A percentile compares a stretch with the other conserved stretches of the same genome.
These are phyloP conservation scores for Sarotherodon lohbergeri DNA, from an alignment of 2,113 vertebrate genomes.

Conservation along the genomic window DNA sequence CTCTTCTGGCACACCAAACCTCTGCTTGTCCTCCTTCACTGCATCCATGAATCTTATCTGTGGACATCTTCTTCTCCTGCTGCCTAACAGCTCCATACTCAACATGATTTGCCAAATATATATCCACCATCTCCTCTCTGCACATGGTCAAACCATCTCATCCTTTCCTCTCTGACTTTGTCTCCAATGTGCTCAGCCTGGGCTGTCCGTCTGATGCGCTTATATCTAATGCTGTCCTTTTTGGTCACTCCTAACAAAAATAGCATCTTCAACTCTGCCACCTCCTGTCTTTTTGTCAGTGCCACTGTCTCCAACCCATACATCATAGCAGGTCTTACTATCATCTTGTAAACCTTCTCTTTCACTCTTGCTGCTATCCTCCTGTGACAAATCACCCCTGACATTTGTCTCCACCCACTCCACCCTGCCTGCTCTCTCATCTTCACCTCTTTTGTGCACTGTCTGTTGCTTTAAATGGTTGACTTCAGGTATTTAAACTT, in stretches of 20 bases:
- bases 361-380: neutral
- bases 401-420: neutral
- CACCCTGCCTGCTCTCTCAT: neutral
- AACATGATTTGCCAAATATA: neutral
- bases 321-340: neutral
- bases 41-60: neutral
- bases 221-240: neutral
- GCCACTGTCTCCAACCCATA: neutral
- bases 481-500: neutral
- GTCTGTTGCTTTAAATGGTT: neutral
- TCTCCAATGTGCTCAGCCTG: neutral
- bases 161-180: neutral
- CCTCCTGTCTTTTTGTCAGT: neutral
- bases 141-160: neutral
- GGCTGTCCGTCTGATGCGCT: neutral
- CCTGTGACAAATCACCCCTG: neutral
- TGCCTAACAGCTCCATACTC: neutral
- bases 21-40: neutral
- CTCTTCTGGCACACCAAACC: neutral
- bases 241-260: neutral
- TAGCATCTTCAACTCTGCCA: neutral
- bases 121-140: neutral
- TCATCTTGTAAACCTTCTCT: neutral
- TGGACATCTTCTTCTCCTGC: neutral
- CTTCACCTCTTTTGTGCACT: neutral